Evolutionary conservation across 1,140 invertebrate species (phyloP).

Genomic region (Pemphigus obesinymphae): DNA sequence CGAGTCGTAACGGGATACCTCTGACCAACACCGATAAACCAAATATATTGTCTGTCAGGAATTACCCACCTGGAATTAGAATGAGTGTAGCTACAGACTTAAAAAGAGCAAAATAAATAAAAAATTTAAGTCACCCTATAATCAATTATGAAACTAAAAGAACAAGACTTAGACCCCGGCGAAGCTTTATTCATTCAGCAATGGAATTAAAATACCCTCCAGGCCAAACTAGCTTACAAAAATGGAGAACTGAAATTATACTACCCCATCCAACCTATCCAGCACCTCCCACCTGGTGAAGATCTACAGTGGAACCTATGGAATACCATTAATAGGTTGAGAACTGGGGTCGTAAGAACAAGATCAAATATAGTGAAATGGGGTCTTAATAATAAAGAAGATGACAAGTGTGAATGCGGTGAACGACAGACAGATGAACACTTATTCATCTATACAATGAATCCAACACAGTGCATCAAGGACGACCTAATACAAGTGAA

Average conservation of each 20-base stretch:
- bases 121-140: background rate
- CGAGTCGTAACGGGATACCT: background rate
- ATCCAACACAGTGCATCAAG: no score
- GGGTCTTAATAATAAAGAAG: no score
- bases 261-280: background rate
- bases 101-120: background rate
- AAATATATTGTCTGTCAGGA: background rate
- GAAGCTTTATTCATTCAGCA: background rate
- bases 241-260: background rate
- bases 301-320: background rate
- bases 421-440: background rate
- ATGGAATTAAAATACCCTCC: background rate
- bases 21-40: background rate
- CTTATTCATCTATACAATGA: no score
- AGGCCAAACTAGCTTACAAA: background rate
- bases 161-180: background rate
- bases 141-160: background rate
- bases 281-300: background rate
- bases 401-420: background rate
- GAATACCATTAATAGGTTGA: background rate
- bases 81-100: background rate
- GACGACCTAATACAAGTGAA: no score
- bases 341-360: background rate
- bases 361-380: background rate
- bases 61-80: background rate